Conservation (phyloP, 2,888 invertebrate species). For the Listrodromus nycthemerus region DNA sequence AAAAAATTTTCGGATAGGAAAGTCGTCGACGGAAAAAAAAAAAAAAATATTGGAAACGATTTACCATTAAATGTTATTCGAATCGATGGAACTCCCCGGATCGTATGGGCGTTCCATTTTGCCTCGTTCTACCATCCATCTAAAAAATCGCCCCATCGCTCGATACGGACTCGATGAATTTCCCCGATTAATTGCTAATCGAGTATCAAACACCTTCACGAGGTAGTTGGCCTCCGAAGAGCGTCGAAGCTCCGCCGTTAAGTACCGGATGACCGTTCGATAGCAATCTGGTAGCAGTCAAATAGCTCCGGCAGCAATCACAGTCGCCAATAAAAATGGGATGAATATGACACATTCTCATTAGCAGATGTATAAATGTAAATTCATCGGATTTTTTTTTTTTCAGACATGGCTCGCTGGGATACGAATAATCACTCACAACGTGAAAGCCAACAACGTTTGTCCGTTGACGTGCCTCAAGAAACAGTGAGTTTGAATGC, state of each 20-base stretch:
- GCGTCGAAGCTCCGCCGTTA: slow-evolving; percentile 25
- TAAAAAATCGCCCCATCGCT: slow-evolving; percentile 41
- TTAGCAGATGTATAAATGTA: too few relatives aligned
- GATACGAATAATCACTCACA: slow-evolving; percentile 97
- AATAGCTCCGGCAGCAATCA: not conserved
- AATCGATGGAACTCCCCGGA: too few relatives aligned
- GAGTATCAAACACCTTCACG: slow-evolving; percentile 36
- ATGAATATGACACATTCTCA: too few relatives aligned
- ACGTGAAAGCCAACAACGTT: slow-evolving; percentile 99
- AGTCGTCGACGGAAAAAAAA: too few relatives aligned
- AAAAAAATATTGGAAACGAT: too few relatives aligned
- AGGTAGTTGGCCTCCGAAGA: slow-evolving; percentile 18
- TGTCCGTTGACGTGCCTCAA: slow-evolving; percentile 99
- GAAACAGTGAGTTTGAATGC: slow-evolving; percentile 96
- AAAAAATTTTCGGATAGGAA: too few relatives aligned
- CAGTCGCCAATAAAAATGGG: not conserved
- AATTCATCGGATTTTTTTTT: not conserved
- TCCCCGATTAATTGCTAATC: slow-evolving; percentile 61
- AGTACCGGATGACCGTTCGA: slow-evolving; percentile 39
- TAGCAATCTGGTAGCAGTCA: not conserved
- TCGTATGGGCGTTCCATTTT: too few relatives aligned
- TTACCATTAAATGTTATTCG: too few relatives aligned
- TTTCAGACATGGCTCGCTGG: slow-evolving; percentile 97
- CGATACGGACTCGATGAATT: slow-evolving; percentile 52
- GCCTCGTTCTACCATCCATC: too few relatives aligned